Evolutionary conservation across 1,140 invertebrate species (phyloP).

Genomic region (Berghia stephanieae): DNA sequence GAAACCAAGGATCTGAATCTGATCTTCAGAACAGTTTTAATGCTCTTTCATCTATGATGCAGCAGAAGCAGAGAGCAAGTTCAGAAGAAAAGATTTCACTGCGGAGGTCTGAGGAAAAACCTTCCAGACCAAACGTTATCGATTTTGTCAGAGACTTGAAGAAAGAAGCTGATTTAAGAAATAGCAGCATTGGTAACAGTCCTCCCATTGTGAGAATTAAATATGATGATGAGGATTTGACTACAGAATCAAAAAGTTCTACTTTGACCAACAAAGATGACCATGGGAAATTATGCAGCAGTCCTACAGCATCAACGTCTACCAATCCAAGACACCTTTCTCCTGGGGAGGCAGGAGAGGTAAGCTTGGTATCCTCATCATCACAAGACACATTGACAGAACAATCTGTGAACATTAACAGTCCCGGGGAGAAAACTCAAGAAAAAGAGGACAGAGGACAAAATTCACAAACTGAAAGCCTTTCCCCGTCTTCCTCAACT

Average conservation of each 20-base stretch:
- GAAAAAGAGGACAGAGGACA: too few relatives aligned
- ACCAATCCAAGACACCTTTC: not conserved
- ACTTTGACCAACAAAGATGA: too few relatives aligned
- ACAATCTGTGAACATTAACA: not conserved
- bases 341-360: not conserved
- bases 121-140: too few relatives aligned
- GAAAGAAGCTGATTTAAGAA: too few relatives aligned
- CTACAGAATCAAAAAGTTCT: too few relatives aligned
- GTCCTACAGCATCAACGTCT: not conserved
- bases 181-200: too few relatives aligned
- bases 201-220: not conserved
- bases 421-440: too few relatives aligned
- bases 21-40: not conserved
- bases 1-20: not conserved
- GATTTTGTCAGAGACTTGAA: too few relatives aligned
- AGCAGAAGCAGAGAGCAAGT: not conserved
- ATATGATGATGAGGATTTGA: not conserved
- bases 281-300: not conserved
- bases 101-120: not conserved
- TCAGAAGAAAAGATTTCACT: not conserved
- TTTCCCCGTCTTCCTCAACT: too few relatives aligned
- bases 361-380: not conserved
- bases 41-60: not conserved
- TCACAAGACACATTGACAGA: slow-evolving; percentile 21
- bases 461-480: too few relatives aligned